Evolutionary conservation across 1,140 invertebrate genomes (phyloP).

Genomic region (Drosophila miranda): DNA sequence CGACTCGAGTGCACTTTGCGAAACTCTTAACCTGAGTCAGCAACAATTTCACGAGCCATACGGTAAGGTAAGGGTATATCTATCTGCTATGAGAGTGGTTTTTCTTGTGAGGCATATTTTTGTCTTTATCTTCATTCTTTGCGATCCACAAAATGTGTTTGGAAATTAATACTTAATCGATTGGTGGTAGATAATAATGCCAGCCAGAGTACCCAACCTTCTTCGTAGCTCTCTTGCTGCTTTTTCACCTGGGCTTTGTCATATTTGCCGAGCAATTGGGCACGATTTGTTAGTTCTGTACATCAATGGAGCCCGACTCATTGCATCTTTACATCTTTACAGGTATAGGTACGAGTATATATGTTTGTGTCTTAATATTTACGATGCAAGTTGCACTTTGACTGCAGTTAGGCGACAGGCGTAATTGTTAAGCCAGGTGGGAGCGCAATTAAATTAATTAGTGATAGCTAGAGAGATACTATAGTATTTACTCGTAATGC

Average conservation of each 20-base stretch:
- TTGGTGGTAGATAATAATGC: too few species aligned
- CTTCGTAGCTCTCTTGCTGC: not conserved
- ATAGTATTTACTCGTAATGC: not conserved
- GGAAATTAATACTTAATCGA: too few species aligned
- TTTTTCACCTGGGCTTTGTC: not conserved
- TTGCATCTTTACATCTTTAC: not conserved
- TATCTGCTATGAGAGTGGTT: not conserved
- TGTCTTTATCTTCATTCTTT: too few species aligned
- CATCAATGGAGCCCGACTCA: not conserved
- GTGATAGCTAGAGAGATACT: not conserved
- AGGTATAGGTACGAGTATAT: not conserved
- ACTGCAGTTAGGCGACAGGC: not conserved
- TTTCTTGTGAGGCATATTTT: not conserved
- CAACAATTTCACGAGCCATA: constrained; percentile 31
- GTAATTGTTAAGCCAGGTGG: not conserved
- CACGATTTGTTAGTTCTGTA: too few species aligned
- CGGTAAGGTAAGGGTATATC: constrained; percentile 1
- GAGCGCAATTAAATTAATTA: constrained; percentile 29
- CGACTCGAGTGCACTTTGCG: constrained; percentile 58
- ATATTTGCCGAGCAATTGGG: constrained; percentile 7
- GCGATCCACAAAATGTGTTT: too few species aligned
- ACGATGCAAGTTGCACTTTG: constrained; percentile 10
- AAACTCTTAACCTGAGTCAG: constrained; percentile 61
- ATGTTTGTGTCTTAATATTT: constrained; percentile 24
- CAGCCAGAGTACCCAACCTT: too few species aligned